Conservation (phyloP, 2,113 vertebrate species). For the Athene cunicularia region DNA sequence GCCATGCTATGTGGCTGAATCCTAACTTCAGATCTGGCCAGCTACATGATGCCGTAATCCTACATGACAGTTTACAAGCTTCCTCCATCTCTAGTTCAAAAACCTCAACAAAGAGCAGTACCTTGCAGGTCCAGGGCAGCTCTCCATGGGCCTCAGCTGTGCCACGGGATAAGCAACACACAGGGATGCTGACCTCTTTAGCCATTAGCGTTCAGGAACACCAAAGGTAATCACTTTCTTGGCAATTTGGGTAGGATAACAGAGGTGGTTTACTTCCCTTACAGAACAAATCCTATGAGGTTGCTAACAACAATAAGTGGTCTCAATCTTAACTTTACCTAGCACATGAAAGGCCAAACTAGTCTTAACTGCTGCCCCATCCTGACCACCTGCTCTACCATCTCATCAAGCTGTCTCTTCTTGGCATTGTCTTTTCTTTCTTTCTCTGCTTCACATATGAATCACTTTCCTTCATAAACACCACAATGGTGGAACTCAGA, state of each 20-base stretch:
- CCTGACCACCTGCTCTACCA: too few species aligned
- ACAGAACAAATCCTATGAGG: neutral
- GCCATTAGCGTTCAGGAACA: neutral
- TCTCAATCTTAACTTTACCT: neutral
- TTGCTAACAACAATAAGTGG: neutral
- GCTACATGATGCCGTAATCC: neutral
- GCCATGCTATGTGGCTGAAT: neutral
- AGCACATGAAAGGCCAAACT: neutral
- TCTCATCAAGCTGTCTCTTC: neutral
- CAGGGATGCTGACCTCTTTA: neutral
- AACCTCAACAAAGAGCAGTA: neutral
- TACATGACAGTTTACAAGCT: neutral
- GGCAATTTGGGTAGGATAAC: neutral
- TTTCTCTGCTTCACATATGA: neutral
- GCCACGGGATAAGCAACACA: neutral
- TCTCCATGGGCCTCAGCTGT: neutral
- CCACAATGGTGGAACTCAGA: neutral
- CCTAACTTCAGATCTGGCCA: neutral
- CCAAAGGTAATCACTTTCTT: neutral
- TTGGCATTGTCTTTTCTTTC: neutral
- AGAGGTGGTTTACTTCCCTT: rapidly evolving
- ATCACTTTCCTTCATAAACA: neutral
- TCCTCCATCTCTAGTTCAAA: neutral
- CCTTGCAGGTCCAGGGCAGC: neutral
- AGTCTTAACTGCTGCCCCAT: neutral